phyloP scores from a whole-genome alignment of 1,140 invertebrate genomes.

The Microplitis demolitor region DNA sequence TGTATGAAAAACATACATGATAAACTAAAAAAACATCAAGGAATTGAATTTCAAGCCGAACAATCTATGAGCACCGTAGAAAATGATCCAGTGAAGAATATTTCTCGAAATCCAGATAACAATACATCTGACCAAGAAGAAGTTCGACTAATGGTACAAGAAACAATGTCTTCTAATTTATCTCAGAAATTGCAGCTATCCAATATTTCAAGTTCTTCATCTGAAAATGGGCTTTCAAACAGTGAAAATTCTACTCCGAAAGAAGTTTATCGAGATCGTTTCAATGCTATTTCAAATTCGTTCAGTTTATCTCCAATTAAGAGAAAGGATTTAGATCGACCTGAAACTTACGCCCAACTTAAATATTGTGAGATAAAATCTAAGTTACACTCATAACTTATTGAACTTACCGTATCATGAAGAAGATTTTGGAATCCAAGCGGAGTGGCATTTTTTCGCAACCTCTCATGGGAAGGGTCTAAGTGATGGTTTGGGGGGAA shows the following conservation, averaged over 20 bases:
- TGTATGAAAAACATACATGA: too few species aligned
- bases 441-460: not conserved
- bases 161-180: not conserved
- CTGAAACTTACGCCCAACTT: constrained; percentile 14
- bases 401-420: too few species aligned
- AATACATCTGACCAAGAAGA: not conserved
- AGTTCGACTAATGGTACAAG: not conserved
- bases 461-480: not conserved
- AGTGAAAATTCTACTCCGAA: not conserved
- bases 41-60: too few species aligned
- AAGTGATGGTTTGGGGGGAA: constrained; percentile 44
- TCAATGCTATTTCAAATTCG: not conserved
- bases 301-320: constrained; percentile 18
- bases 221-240: too few species aligned
- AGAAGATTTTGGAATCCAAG: not conserved
- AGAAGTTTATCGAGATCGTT: not conserved
- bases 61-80: too few species aligned
- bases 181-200: not conserved
- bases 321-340: constrained; percentile 19
- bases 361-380: constrained; percentile 19
- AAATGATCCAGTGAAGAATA: not conserved
- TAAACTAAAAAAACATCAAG: too few species aligned
- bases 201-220: not conserved
- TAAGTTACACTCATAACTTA: constrained; percentile 10
- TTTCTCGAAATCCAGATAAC: not conserved